These are phyloP conservation scores for Synanthedon andrenaeformis DNA, from an alignment of 2,888 invertebrate species.

Conservation along the genomic window DNA sequence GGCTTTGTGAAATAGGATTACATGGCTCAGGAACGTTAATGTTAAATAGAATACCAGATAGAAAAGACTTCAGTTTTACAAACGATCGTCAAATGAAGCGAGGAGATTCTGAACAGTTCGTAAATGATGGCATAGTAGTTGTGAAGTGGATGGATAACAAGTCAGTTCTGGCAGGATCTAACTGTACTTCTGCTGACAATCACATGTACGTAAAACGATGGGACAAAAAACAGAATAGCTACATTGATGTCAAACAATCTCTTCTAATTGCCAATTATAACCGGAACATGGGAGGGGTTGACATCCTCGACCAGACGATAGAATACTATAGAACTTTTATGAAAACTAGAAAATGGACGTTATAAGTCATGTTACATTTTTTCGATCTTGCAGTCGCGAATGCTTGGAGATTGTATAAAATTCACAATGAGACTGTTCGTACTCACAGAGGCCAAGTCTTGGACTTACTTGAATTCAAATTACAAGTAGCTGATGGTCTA, in stretches of 20 bases:
- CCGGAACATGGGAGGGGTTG: slow-evolving; percentile 8
- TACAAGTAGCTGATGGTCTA: too few relatives aligned
- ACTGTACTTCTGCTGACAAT: not conserved
- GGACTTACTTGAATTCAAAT: too few relatives aligned
- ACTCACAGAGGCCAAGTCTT: not conserved
- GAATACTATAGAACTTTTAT: slow-evolving; percentile 18
- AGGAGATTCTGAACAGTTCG: slow-evolving; percentile 1
- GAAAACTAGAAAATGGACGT: slow-evolving; percentile 22
- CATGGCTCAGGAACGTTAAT: not conserved
- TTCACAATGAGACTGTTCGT: not conserved
- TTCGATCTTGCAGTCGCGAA: slow-evolving; percentile 17
- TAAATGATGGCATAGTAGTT: not conserved
- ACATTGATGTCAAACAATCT: slow-evolving; percentile 11
- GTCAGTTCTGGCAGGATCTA: not conserved
- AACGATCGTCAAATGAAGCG: not conserved
- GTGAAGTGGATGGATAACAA: slow-evolving; percentile 1
- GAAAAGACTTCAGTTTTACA: not conserved
- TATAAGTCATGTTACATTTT: slow-evolving; percentile 19
- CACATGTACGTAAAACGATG: not conserved
- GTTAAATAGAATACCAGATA: not conserved
- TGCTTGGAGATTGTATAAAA: slow-evolving; percentile 8
- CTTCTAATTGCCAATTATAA: slow-evolving; percentile 13
- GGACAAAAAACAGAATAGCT: slow-evolving; percentile 9
- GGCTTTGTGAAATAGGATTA: not conserved
- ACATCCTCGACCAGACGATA: slow-evolving; percentile 14